phyloP scores from a whole-genome alignment of 2,888 invertebrate species.

The Eupelmus urozonus region DNA sequence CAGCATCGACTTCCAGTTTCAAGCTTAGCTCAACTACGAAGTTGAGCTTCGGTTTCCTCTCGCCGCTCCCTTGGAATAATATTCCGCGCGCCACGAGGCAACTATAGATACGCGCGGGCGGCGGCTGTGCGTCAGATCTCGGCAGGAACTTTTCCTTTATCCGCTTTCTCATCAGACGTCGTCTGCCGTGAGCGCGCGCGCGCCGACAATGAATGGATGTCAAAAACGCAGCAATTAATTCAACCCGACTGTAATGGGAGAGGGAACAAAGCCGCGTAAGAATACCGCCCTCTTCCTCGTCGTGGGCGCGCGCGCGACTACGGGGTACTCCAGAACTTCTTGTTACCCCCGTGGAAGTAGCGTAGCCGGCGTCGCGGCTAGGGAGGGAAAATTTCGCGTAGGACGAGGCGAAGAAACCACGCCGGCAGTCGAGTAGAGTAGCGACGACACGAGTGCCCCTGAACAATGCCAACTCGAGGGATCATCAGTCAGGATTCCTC shows the following conservation, averaged over 20 bases:
- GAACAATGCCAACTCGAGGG: constrained; percentile 67
- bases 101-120: background rate
- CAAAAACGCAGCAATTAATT: constrained; percentile 77
- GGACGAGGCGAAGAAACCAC: constrained; percentile 57
- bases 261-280: constrained; percentile 71
- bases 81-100: background rate
- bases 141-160: constrained; percentile 69
- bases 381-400: constrained; percentile 55
- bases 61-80: constrained; percentile 4
- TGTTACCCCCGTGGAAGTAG: constrained; percentile 62
- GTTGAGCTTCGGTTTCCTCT: constrained; percentile 9
- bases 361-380: constrained; percentile 6
- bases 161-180: constrained; percentile 65
- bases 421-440: constrained; percentile 66
- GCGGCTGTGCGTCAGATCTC: background rate
- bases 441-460: constrained; percentile 61
- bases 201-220: constrained; percentile 73
- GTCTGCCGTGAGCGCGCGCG: constrained; percentile 62
- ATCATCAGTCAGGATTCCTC: constrained; percentile 72
- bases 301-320: background rate
- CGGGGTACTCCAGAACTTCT: constrained; percentile 71
- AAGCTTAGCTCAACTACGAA: background rate
- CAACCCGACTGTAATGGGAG: constrained; percentile 63
- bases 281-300: constrained; percentile 68
- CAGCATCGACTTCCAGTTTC: constrained; percentile 15